Percentiles rank a stretch among this genome's conserved stretches.
phyloP scores from a whole-genome alignment of 1,140 invertebrate genomes.

The Scaptomyza pallida region DNA sequence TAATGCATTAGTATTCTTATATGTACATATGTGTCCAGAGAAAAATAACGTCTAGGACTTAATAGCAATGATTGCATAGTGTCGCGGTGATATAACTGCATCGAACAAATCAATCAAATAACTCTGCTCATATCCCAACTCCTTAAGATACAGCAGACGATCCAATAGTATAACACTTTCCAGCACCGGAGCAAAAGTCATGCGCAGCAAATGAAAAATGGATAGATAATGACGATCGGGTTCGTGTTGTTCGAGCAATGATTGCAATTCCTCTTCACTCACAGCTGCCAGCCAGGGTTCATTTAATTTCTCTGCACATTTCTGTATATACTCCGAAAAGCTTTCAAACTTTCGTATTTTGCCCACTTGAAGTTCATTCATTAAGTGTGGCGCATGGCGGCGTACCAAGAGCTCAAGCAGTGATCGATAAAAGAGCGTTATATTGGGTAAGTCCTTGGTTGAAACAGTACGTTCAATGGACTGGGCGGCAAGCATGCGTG shows the following conservation, averaged over 20 bases:
- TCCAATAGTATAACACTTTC: conserved; percentile 94
- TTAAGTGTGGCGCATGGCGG: conserved; percentile 65
- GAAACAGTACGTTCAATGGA: conserved; percentile 88
- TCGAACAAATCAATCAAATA: conserved; percentile 90
- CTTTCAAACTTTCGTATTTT: conserved; percentile 85
- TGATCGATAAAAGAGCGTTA: conserved; percentile 89
- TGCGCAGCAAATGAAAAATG: conserved; percentile 92
- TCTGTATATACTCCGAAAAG: conserved; percentile 88
- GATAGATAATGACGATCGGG: conserved; percentile 88
- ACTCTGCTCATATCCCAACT: conserved; percentile 87
- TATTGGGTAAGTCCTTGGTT: conserved; percentile 86
- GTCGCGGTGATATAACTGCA: conserved; percentile 90
- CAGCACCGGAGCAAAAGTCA: conserved; percentile 92
- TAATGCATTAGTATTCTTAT: too few species aligned
- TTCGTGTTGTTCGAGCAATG: conserved; percentile 84
- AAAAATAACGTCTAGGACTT: conserved; percentile 37
- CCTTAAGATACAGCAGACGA: conserved; percentile 91
- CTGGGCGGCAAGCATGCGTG: conserved; percentile 93
- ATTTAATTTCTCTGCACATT: conserved; percentile 84
- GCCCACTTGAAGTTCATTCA: conserved; percentile 72
- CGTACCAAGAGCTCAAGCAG: conserved; percentile 88
- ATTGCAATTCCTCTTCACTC: conserved; percentile 83
- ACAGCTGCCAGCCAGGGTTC: conserved; percentile 53
- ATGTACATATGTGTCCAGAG: too few species aligned
- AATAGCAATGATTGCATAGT: conserved; percentile 88